Evolutionary conservation across 2,113 vertebrate species (phyloP), one percentile per base, ranked within the genome.

Genomic region (Orientallactaga bullata): DNA sequence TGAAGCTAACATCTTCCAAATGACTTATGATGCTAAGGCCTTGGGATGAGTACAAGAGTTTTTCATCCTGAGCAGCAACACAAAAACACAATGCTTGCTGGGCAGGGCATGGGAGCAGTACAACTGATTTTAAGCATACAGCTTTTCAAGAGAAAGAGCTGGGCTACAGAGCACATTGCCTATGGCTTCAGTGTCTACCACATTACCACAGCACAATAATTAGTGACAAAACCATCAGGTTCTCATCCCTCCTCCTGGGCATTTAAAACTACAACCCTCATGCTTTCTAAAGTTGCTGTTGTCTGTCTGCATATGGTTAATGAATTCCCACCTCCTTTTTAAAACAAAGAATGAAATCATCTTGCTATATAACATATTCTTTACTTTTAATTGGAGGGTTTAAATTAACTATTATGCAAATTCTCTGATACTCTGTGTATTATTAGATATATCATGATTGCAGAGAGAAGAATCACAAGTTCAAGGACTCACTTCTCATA

Each of bases 381-480:
- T 88, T 89, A 80, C 88, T 95, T 95, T 81, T 88, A 94, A 94
- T 82, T 85, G 55, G 89, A 65, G 16, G 26, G 60, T 37, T 85
- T 83, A 95, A 95, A 88, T n/a, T 0, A 91, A 86, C 55, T 42
- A 47, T 37, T 80, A 79, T 18, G n/a, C 88, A 37, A 80, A 88
- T 91, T 94, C 85, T 26, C 42, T 82, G 28, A 66, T 2, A 93
- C 17, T 15, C 39, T 86, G 13, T 63, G 39, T 82, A 92, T 51
- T 72, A 79, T 66, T 72, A 85, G 63, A 90, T 4, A 85, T 11
- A 86, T n/a, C 11, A 35, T 85, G 35, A 69, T 65, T 94, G 18
- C 60, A n/a, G 55, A 63, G 16, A 85, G 37, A 72, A 93, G 94
- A 95, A n/a, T 51, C 18, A 35, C 4, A 6, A 88, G 61, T 68